Conservation (phyloP, 2,797 vertebrate genomes). For the Pangasius mekongensis region DNA sequence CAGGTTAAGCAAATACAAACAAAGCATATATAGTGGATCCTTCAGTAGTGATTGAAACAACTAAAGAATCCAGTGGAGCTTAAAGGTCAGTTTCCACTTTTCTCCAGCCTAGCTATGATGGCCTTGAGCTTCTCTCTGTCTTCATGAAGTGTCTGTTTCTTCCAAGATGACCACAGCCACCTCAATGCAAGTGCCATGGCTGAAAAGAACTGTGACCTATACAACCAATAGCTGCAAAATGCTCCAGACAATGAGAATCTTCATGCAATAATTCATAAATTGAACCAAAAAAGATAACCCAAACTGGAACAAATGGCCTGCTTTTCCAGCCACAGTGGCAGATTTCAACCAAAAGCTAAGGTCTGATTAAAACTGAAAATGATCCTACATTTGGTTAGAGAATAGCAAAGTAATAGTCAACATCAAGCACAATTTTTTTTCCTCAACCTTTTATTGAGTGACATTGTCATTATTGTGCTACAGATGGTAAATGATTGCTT, state of each 20-base stretch:
- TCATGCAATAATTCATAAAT: neutral
- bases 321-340: neutral
- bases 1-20: neutral
- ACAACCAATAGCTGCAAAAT: neutral
- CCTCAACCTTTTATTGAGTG: constrained; percentile 41
- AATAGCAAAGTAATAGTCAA: neutral
- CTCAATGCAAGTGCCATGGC: neutral
- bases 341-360: neutral
- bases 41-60: neutral
- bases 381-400: neutral
- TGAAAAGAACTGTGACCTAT: neutral
- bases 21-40: neutral
- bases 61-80: neutral
- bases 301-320: neutral
- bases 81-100: neutral
- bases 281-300: neutral
- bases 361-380: neutral
- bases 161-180: neutral
- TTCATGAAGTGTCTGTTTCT: neutral
- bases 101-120: neutral
- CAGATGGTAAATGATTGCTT: constrained; percentile 18
- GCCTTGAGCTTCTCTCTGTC: no score
- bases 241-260: neutral
- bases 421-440: neutral
- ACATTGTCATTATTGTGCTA: constrained; percentile 33